Evolutionary conservation across 2,113 vertebrate species (phyloP).

Genomic region (Illadopsis cleaveri): DNA sequence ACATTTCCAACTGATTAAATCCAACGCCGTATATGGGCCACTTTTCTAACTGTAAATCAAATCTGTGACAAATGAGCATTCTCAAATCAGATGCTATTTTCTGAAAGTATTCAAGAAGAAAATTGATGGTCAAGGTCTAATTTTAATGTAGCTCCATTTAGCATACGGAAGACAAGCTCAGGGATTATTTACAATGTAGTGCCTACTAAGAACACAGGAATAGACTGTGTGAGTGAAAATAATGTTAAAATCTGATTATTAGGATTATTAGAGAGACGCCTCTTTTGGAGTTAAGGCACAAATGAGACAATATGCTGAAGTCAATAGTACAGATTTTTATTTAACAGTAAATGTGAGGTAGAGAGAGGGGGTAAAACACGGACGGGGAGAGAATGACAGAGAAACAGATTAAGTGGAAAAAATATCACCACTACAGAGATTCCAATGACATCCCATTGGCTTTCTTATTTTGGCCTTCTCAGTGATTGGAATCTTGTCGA

Average conservation of each 20-base stretch:
- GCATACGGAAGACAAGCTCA: not conserved
- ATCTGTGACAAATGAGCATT: not conserved
- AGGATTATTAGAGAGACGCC: not conserved
- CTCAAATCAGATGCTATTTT: not conserved
- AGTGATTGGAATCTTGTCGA: not conserved
- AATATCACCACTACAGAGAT: not conserved
- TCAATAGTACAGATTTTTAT: not conserved
- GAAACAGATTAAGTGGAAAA: not conserved
- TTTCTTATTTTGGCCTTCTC: not conserved
- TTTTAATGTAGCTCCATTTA: not conserved
- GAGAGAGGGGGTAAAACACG: not conserved
- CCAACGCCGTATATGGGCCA: not conserved
- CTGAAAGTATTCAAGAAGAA: not conserved
- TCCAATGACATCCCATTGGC: not conserved
- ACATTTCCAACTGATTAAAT: not conserved
- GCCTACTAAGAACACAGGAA: not conserved
- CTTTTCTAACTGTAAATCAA: not conserved
- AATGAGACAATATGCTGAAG: not conserved
- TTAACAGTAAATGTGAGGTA: not conserved
- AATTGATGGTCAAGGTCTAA: not conserved
- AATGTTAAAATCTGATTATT: not conserved
- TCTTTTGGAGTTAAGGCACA: not conserved
- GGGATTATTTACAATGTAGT: not conserved
- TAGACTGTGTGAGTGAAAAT: not conserved
- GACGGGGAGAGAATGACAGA: not conserved